Evolutionary conservation across 2,797 vertebrate genomes (phyloP).

Genomic region (Micrastur ruficollis): DNA sequence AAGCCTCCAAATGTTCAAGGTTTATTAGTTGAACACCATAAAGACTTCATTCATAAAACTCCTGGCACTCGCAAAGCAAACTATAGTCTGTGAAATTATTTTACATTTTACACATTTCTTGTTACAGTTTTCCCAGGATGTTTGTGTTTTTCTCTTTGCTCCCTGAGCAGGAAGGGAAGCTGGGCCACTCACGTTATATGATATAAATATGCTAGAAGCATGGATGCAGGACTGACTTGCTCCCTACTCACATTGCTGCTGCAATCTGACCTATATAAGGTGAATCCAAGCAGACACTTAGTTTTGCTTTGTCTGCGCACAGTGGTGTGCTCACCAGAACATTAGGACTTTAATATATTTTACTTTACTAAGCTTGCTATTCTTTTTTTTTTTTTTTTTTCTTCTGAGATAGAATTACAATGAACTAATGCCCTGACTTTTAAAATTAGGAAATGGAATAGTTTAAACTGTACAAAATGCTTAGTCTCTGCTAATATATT

Average conservation of each 20-base stretch:
- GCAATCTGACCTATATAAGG: neutral
- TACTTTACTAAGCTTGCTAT: neutral
- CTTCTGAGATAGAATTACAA: neutral
- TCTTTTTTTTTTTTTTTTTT: neutral
- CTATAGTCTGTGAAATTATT: neutral
- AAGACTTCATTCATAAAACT: constrained; percentile 2
- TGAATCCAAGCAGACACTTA: neutral
- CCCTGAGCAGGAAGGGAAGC: neutral
- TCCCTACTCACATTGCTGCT: neutral
- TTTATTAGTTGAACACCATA: neutral
- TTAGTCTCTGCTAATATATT: neutral
- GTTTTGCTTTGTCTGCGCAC: neutral
- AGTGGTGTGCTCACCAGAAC: neutral
- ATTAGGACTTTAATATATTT: neutral
- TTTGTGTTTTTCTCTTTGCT: neutral
- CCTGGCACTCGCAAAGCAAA: neutral
- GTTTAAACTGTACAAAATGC: neutral
- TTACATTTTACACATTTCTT: neutral
- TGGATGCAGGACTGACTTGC: neutral
- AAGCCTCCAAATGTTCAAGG: neutral
- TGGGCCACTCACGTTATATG: neutral
- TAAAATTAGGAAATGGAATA: neutral
- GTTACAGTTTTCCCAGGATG: neutral
- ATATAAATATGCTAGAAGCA: neutral
- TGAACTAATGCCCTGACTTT: neutral